A percentile compares a stretch with the other conserved stretches of the same genome.
These are phyloP conservation scores for Basileuterus tristriatus DNA, from an alignment of 2,797 vertebrate genomes.

Conservation along the genomic window DNA sequence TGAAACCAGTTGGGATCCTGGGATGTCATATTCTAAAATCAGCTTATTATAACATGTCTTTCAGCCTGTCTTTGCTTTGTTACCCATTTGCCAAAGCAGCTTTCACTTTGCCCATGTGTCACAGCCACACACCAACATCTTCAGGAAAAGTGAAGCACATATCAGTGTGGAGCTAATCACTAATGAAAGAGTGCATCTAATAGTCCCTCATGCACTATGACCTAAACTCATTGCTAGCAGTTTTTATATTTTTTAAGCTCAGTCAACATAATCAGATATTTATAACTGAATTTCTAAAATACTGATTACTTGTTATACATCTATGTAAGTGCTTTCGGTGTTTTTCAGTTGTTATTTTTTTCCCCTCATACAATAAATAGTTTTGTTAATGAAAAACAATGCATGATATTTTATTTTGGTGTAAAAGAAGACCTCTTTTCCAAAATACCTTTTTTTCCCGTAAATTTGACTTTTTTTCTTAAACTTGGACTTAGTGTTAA, in stretches of 20 bases:
- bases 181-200: background rate
- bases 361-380: accelerated
- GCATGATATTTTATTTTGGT: background rate
- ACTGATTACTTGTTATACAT: background rate
- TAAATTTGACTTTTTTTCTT: background rate
- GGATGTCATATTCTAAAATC: background rate
- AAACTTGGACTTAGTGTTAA: background rate
- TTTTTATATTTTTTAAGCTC: background rate
- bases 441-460: background rate
- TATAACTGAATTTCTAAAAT: background rate
- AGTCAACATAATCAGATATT: background rate
- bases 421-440: background rate
- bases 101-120: background rate
- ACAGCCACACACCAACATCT: background rate
- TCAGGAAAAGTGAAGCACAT: background rate
- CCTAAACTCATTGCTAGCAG: background rate
- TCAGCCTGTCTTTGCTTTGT: background rate
- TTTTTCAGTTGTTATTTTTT: background rate
- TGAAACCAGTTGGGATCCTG: background rate
- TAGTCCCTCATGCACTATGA: background rate
- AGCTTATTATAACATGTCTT: background rate
- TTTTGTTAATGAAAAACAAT: background rate
- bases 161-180: background rate
- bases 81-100: background rate
- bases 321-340: background rate